These are phyloP conservation scores for Dendropsophus ebraccatus DNA, from an alignment of 2,113 vertebrate genomes.

Conservation along the genomic window DNA sequence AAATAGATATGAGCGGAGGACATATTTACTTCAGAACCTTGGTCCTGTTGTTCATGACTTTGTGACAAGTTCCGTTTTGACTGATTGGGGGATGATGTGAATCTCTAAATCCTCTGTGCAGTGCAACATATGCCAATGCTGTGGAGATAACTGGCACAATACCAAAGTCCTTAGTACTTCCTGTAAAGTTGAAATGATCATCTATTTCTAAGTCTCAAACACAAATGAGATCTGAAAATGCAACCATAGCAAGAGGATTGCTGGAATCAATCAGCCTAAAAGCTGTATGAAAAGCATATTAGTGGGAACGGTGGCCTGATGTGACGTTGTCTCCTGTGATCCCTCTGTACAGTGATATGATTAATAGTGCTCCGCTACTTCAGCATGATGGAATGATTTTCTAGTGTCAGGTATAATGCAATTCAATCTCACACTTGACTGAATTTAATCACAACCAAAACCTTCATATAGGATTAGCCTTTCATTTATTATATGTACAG, in stretches of 20 bases:
- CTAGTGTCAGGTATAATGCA: conserved; percentile 52
- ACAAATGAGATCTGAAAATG: conserved; percentile 37
- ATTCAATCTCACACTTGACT: conserved; percentile 57
- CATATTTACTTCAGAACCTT: too few species aligned
- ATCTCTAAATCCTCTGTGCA: neutral
- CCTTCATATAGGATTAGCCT: conserved; percentile 27
- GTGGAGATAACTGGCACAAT: neutral
- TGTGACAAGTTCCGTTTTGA: neutral
- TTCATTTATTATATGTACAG: neutral
- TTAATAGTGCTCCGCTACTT: conserved; percentile 45
- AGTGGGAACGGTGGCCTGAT: conserved; percentile 34
- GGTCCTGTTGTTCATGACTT: neutral
- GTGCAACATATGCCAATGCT: neutral
- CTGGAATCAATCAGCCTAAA: conserved; percentile 45
- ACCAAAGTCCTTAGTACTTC: neutral
- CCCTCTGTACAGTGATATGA: conserved; percentile 42
- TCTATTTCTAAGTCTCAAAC: conserved; percentile 22
- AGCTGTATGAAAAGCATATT: conserved; percentile 35
- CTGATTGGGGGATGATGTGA: neutral
- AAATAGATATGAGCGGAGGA: too few species aligned
- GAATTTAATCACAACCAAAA: conserved; percentile 51
- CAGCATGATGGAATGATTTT: conserved; percentile 56
- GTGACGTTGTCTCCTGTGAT: conserved; percentile 44
- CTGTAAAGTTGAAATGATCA: conserved; percentile 23
- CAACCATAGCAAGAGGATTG: conserved; percentile 40